These are phyloP conservation scores for Sphaerophoria rueppellii DNA, from an alignment of 2,888 invertebrate genomes.

Conservation along the genomic window DNA sequence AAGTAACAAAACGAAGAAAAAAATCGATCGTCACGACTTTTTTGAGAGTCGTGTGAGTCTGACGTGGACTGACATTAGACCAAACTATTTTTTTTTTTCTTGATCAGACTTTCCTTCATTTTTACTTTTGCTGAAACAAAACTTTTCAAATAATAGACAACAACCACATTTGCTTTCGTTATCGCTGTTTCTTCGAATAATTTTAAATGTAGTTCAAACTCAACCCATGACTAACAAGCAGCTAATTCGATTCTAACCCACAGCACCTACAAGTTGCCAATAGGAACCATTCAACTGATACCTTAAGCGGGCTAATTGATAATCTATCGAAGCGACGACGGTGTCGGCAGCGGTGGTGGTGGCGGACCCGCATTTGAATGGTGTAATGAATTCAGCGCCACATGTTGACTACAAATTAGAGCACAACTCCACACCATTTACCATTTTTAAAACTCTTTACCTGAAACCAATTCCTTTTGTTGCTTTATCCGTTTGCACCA, in stretches of 20 bases:
- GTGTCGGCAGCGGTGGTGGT: too few relatives aligned
- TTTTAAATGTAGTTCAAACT: constrained; percentile 51
- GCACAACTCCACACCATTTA: constrained; percentile 59
- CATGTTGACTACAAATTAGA: constrained; percentile 72
- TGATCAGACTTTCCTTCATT: constrained; percentile 31
- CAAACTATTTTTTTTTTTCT: constrained; percentile 39
- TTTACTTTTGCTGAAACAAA: constrained; percentile 12
- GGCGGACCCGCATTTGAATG: constrained; percentile 66
- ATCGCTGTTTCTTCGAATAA: constrained; percentile 60
- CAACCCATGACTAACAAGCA: constrained; percentile 46
- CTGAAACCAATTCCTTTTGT: constrained; percentile 13
- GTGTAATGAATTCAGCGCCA: constrained; percentile 69
- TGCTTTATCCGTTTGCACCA: constrained; percentile 53
- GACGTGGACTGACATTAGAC: constrained; percentile 70
- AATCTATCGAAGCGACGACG: constrained; percentile 45
- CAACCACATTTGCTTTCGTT: constrained; percentile 61
- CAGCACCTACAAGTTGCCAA: constrained; percentile 6
- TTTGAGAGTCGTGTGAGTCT: constrained; percentile 67
- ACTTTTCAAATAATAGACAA: constrained; percentile 14
- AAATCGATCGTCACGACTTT: constrained; percentile 68
- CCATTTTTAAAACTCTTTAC: constrained; percentile 38
- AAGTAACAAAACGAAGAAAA: constrained; percentile 30
- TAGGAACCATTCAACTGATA: not conserved
- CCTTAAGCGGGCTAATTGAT: constrained; percentile 64
- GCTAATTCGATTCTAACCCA: not conserved